These are phyloP conservation scores for Mercenaria mercenaria DNA, from an alignment of 1,140 invertebrate species.

Conservation along the genomic window DNA sequence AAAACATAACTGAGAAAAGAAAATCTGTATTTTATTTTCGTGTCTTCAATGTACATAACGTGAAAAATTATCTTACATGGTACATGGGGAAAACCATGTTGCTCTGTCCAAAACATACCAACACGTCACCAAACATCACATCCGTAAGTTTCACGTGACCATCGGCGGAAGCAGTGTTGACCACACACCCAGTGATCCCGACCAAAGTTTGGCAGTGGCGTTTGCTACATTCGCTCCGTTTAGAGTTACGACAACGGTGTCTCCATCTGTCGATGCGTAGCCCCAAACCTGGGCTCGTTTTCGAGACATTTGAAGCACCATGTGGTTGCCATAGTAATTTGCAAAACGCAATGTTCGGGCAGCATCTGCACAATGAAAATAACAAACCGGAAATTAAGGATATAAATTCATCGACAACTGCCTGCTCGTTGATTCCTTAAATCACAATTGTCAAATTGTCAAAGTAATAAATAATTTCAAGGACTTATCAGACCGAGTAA, in stretches of 20 bases:
- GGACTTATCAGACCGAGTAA: too few relatives aligned
- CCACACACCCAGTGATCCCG: conserved; percentile 8
- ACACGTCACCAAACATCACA: conserved; percentile 83
- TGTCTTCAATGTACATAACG: too few relatives aligned
- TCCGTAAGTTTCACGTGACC: conserved; percentile 62
- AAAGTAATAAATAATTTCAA: too few relatives aligned
- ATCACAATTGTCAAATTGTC: too few relatives aligned
- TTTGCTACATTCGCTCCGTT: conserved; percentile 2
- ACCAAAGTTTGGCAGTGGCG: background rate
- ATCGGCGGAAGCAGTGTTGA: conserved; percentile 4
- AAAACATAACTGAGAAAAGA: too few relatives aligned
- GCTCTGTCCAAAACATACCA: conserved; percentile 83
- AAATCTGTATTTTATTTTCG: too few relatives aligned
- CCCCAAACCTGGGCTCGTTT: conserved; percentile 76
- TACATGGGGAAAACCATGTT: conserved; percentile 78
- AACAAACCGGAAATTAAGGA: too few relatives aligned
- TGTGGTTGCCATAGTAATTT: conserved; percentile 71
- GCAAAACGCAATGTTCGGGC: conserved; percentile 59
- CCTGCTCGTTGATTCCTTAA: too few relatives aligned
- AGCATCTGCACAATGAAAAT: too few relatives aligned
- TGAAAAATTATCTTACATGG: conserved; percentile 67
- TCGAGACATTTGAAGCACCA: conserved; percentile 77
- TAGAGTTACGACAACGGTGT: conserved; percentile 43
- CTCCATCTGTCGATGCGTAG: conserved; percentile 59
- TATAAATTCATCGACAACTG: too few relatives aligned